Percentiles rank a stretch among this genome's conserved stretches.
These are phyloP conservation scores for Drosophila robusta DNA, from an alignment of 2,888 invertebrate species.

Conservation along the genomic window DNA sequence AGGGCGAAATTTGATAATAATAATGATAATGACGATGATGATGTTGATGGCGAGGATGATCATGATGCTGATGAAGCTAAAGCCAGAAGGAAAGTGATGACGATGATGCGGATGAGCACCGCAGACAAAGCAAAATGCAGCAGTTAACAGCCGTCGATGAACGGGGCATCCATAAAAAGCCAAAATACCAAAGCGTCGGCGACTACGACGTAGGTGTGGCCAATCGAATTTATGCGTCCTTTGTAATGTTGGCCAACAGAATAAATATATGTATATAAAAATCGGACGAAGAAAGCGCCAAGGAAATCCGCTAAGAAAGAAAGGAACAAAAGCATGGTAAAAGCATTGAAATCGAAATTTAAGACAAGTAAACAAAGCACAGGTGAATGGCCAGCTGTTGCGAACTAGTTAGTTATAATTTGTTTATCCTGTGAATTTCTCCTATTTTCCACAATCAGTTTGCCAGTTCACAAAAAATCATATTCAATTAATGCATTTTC, in stretches of 20 bases:
- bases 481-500: too few species aligned
- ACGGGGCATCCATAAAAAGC: constrained; percentile 52
- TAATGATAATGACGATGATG: constrained; percentile 20
- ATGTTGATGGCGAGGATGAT: constrained; percentile 18
- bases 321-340: constrained; percentile 1
- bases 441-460: too few species aligned
- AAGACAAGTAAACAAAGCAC: constrained; percentile 8
- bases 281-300: constrained; percentile 29
- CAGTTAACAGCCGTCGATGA: constrained; percentile 27
- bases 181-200: constrained; percentile 32
- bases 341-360: constrained; percentile 4
- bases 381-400: constrained; percentile 5
- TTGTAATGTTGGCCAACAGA: constrained; percentile 49
- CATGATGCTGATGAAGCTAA: constrained; percentile 19
- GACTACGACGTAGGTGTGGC: constrained; percentile 42
- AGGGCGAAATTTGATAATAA: constrained; percentile 46
- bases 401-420: background rate
- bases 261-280: background rate
- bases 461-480: too few species aligned
- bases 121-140: constrained; percentile 40
- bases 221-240: constrained; percentile 67
- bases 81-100: constrained; percentile 34
- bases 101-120: constrained; percentile 15
- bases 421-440: background rate
- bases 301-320: constrained; percentile 30